A percentile compares a stretch with the other conserved stretches of the same genome.
Evolutionary conservation across 1,140 invertebrate genomes (phyloP).

Genomic region (Lepidurus couesii): DNA sequence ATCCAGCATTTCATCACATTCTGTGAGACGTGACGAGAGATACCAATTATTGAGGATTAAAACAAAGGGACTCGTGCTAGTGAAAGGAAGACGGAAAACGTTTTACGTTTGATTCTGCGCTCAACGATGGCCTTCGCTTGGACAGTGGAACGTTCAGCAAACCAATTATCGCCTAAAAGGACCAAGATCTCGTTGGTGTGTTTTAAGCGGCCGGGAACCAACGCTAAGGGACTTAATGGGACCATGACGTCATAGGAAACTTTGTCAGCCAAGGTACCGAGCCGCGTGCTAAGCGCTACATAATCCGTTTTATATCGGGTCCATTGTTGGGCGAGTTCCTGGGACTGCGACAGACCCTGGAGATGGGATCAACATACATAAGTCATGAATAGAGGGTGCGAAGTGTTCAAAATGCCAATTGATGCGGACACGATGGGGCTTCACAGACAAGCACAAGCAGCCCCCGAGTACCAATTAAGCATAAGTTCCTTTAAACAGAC

Average conservation of each 20-base stretch:
- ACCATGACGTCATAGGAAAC: conserved; percentile 52
- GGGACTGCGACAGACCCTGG: conserved; percentile 21
- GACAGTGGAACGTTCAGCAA: conserved; percentile 59
- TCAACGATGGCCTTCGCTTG: conserved; percentile 58
- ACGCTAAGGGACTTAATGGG: conserved; percentile 58
- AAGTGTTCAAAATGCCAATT: not conserved
- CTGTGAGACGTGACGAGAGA: conserved; percentile 39
- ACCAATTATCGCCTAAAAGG: conserved; percentile 62
- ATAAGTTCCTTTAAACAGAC: too few relatives aligned
- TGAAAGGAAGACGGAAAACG: conserved; percentile 30
- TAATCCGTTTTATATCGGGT: conserved; percentile 44
- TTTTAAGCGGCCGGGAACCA: conserved; percentile 60
- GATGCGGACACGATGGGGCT: not conserved
- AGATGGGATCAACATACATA: not conserved
- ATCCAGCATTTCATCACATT: conserved; percentile 48
- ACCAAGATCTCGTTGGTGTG: conserved; percentile 68
- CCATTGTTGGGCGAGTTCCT: conserved; percentile 41
- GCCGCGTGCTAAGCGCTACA: conserved; percentile 43
- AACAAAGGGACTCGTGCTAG: not conserved
- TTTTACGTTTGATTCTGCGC: conserved; percentile 55
- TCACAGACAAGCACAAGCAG: too few relatives aligned
- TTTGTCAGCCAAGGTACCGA: conserved; percentile 43
- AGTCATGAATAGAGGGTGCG: not conserved
- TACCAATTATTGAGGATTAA: conserved; percentile 27
- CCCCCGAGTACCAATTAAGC: too few relatives aligned